A percentile compares a stretch with the other conserved stretches of the same genome.
These are phyloP conservation scores for Nasonia longicornis DNA, from an alignment of 1,140 invertebrate species.

Conservation along the genomic window DNA sequence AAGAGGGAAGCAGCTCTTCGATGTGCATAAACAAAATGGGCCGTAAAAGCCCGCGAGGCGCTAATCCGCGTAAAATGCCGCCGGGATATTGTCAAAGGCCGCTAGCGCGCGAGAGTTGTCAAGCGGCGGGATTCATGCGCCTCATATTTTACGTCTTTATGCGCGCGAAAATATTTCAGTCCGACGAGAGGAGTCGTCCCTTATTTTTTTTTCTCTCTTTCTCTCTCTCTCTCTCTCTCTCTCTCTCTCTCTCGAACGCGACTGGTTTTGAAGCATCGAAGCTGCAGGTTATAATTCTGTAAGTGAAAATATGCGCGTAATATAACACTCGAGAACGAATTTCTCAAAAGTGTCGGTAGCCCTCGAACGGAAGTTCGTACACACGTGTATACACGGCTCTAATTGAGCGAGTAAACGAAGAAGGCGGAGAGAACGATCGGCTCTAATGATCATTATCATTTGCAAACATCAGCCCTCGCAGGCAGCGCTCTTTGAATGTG, in stretches of 20 bases:
- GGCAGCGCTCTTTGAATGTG: neutral
- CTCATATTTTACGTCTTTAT: constrained; percentile 61
- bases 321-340: neutral
- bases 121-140: constrained; percentile 59
- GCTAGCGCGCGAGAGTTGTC: constrained; percentile 44
- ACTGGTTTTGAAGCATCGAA: neutral
- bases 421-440: neutral
- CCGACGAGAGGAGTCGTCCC: neutral
- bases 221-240: neutral
- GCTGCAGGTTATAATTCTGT: neutral
- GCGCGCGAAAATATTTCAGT: constrained; percentile 53
- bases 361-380: constrained; percentile 4
- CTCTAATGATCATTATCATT: constrained; percentile 40
- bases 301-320: neutral
- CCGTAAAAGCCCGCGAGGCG: constrained; percentile 61
- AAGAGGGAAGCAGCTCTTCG: too few relatives aligned
- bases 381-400: neutral
- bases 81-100: constrained; percentile 61
- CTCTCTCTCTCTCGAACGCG: neutral
- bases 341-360: neutral
- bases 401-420: constrained; percentile 28
- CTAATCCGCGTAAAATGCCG: constrained; percentile 63
- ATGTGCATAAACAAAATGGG: constrained; percentile 63
- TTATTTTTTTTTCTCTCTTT: neutral
- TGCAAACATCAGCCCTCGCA: neutral